Conservation (phyloP, 1,140 invertebrate genomes). For the Microplitis demolitor region DNA sequence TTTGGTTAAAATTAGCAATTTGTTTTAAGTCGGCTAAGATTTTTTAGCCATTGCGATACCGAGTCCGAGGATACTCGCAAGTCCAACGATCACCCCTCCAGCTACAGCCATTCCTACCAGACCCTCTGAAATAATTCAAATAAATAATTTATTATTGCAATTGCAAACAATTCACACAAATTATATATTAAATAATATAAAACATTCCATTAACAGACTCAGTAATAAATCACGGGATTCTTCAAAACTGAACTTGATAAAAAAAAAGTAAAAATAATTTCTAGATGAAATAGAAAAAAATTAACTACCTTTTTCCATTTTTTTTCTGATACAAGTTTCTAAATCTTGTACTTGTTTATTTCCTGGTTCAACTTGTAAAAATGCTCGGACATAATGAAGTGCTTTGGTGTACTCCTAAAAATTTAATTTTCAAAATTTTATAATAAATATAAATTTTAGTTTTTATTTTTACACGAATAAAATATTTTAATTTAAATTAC, state of each 20-base stretch:
- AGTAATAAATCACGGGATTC: too few species aligned
- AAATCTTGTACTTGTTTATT: conserved; percentile 87
- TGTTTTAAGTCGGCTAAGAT: conserved; percentile 19
- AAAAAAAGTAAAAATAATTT: not conserved
- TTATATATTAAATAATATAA: too few species aligned
- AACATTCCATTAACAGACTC: too few species aligned
- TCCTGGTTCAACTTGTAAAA: conserved; percentile 86
- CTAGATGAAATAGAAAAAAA: not conserved
- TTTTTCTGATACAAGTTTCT: conserved; percentile 81
- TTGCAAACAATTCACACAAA: too few species aligned
- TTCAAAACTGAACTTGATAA: not conserved
- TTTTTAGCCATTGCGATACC: conserved; percentile 75
- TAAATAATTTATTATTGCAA: conserved; percentile 3
- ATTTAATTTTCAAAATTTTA: not conserved
- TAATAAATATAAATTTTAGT: not conserved
- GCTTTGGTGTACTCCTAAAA: conserved; percentile 82
- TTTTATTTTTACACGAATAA: too few species aligned
- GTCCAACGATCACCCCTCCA: conserved; percentile 77
- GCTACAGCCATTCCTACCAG: conserved; percentile 86
- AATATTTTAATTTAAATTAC: too few species aligned
- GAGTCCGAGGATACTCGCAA: conserved; percentile 80
- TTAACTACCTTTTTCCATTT: conserved; percentile 79
- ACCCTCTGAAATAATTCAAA: conserved; percentile 69
- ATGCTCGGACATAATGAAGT: conserved; percentile 78
- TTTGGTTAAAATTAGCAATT: not conserved